These are phyloP conservation scores for pig (Sus scrofa) DNA, from an alignment of 2,113 vertebrate species.

Conservation along the genomic window T2T-Sscrofa CM000830.6:38586501-38587000, in stretches of 20 bases:
- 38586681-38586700: background rate
- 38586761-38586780: constrained; percentile 36
- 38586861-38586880: constrained; percentile 69
- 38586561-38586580: constrained; percentile 5
- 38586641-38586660: background rate
- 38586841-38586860: constrained; percentile 55
- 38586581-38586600: background rate
- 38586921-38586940: constrained; percentile 72
- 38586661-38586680: background rate
- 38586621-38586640: background rate
- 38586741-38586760: background rate
- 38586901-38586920: constrained; percentile 76
- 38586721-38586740: background rate
- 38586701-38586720: background rate
- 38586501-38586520: background rate
- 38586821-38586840: background rate
- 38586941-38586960: constrained; percentile 33
- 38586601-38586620: background rate
- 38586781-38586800: background rate
- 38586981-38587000: background rate
- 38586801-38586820: constrained; percentile 20
- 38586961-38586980: background rate
- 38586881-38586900: constrained; percentile 68
- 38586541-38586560: constrained; percentile 48
- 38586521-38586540: background rate